Evolutionary conservation across 2,113 vertebrate genomes (phyloP).

Genomic region (Condylura cristata): DNA sequence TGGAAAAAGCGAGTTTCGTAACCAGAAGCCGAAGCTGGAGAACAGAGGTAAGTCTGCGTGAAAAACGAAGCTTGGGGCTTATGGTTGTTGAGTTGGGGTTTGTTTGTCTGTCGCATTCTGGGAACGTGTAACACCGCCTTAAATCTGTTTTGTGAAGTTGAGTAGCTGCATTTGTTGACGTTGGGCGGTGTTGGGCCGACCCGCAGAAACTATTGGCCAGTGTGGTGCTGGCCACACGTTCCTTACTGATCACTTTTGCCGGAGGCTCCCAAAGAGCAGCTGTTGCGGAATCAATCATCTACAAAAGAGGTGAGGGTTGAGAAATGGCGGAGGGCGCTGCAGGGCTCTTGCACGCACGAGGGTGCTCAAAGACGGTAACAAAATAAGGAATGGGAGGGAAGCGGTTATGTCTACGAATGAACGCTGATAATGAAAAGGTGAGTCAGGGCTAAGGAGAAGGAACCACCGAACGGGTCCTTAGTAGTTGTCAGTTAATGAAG

Average conservation of each 20-base stretch:
- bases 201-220: no score
- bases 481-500: neutral
- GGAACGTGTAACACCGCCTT: no score
- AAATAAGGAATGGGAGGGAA: no score
- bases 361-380: neutral
- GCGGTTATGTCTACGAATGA: rapidly evolving
- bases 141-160: neutral
- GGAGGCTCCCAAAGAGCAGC: neutral
- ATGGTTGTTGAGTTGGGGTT: neutral
- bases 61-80: neutral
- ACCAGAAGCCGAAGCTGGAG: constrained; percentile 44
- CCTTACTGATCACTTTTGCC: neutral
- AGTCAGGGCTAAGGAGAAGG: neutral
- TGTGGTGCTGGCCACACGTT: neutral
- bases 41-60: constrained; percentile 29
- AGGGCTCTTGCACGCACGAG: neutral
- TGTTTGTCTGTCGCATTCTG: neutral
- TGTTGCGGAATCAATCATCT: neutral
- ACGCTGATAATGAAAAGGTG: neutral
- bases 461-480: neutral
- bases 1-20: neutral
- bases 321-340: neutral
- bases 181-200: rapidly evolving
- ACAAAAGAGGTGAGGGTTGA: neutral
- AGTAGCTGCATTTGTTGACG: neutral